These are phyloP conservation scores for Drosophila erecta DNA, from an alignment of 1,140 invertebrate species.

Conservation along the genomic window DNA sequence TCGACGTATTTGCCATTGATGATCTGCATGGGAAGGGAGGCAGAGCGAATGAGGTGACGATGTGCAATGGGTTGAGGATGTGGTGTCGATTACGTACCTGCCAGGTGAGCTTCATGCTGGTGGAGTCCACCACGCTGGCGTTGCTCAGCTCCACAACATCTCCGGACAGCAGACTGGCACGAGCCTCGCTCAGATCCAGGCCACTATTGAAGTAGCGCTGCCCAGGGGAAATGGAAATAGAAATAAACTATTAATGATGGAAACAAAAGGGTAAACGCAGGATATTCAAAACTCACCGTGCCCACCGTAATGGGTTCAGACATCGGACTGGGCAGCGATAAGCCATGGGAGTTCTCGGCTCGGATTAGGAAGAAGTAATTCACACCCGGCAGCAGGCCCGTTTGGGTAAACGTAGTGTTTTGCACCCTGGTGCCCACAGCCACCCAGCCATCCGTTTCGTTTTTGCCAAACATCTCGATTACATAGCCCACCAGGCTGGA, in stretches of 20 bases:
- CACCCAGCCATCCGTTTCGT: conserved; percentile 86
- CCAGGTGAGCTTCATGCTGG: conserved; percentile 93
- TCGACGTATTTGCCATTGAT: conserved; percentile 88
- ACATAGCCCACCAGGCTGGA: conserved; percentile 93
- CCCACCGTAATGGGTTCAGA: conserved; percentile 87
- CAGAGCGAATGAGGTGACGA: conserved; percentile 19
- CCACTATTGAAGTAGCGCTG: conserved; percentile 86
- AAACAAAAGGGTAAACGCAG: neutral
- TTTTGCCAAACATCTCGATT: conserved; percentile 88
- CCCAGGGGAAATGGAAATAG: neutral
- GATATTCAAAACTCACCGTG: conserved; percentile 64
- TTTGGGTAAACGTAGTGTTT: conserved; percentile 88
- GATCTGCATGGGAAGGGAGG: conserved; percentile 84
- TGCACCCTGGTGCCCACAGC: conserved; percentile 87
- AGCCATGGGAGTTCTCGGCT: conserved; percentile 94
- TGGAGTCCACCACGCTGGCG: conserved; percentile 92
- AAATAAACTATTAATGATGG: neutral
- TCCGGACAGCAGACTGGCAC: conserved; percentile 88
- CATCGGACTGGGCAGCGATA: conserved; percentile 89
- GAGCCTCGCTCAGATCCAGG: conserved; percentile 87
- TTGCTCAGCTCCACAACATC: conserved; percentile 92
- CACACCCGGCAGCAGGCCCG: conserved; percentile 89
- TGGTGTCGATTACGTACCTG: conserved; percentile 86
- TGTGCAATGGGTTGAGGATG: conserved; percentile 14
- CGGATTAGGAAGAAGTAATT: conserved; percentile 94